Percentiles rank a stretch among this genome's conserved stretches.
phyloP scores from a whole-genome alignment of 2,888 invertebrate species.

The Orthosia gracilis region DNA sequence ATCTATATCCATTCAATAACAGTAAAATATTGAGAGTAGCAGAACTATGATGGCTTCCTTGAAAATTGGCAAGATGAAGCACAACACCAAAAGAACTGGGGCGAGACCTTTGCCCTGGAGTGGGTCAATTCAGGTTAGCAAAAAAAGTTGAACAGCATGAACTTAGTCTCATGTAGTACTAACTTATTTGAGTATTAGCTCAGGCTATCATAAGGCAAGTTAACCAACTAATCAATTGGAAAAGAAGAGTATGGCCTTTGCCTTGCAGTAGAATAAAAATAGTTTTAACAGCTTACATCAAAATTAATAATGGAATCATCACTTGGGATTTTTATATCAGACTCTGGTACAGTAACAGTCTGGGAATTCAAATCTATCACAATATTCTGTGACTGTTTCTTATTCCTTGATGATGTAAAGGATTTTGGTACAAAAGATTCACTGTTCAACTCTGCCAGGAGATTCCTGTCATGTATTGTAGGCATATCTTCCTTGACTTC shows the following conservation, averaged over 20 bases:
- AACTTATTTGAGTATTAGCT: no score
- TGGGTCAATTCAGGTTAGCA: no score
- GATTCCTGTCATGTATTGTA: conserved; percentile 90
- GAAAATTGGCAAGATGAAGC: no score
- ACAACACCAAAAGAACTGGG: no score
- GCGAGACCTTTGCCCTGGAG: no score
- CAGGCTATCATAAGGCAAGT: not conserved
- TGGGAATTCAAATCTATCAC: conserved; percentile 94
- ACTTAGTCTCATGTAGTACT: no score
- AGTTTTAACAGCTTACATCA: conserved; percentile 87
- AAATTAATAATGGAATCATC: conserved; percentile 93
- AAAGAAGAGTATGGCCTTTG: not conserved
- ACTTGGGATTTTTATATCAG: conserved; percentile 86
- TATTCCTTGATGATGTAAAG: conserved; percentile 91
- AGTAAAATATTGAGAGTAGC: not conserved
- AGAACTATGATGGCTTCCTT: no score
- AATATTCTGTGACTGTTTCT: conserved; percentile 93
- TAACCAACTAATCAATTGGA: not conserved
- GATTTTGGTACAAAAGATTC: conserved; percentile 93
- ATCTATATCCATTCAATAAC: no score
- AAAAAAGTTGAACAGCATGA: no score
- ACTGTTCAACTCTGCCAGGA: conserved; percentile 93
- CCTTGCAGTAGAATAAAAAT: no score
- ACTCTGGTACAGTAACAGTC: conserved; percentile 93
- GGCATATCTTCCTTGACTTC: conserved; percentile 89